phyloP scores from a whole-genome alignment of 2,888 invertebrate species.

The Polietes domitor region DNA sequence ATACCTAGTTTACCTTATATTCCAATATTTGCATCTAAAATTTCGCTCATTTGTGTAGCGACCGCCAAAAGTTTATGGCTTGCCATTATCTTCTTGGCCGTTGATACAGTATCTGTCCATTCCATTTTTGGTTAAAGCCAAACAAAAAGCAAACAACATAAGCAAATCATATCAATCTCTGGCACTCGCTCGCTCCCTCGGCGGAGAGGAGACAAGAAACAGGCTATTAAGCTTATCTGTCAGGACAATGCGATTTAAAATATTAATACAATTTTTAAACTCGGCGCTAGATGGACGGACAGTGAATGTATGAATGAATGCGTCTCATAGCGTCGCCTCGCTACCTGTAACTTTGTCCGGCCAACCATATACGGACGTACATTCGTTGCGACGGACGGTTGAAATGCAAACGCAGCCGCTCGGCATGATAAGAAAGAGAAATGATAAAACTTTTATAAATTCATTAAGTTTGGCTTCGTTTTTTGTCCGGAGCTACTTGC shows the following conservation, averaged over 20 bases:
- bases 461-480: constrained; percentile 49
- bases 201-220: neutral
- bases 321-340: neutral
- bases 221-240: constrained; percentile 61
- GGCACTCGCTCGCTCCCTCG: neutral
- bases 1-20: no score
- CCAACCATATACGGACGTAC: neutral
- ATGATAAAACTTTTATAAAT: constrained; percentile 66
- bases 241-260: constrained; percentile 61
- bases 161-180: constrained; percentile 16
- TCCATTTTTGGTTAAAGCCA: constrained; percentile 5
- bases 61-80: neutral
- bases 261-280: constrained; percentile 59
- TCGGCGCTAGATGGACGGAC: constrained; percentile 22
- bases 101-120: neutral
- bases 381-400: no score
- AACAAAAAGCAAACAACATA: neutral
- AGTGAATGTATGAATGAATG: neutral
- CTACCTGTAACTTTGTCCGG: neutral
- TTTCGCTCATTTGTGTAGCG: neutral
- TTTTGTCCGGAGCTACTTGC: neutral
- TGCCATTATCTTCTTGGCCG: neutral
- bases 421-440: constrained; percentile 49
- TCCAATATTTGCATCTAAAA: neutral
- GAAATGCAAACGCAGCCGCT: neutral